Evolutionary conservation across 1,140 invertebrate species (phyloP), one percentile per base, ranked within the genome.

Genomic region (Rhagoletis zephyria): DNA sequence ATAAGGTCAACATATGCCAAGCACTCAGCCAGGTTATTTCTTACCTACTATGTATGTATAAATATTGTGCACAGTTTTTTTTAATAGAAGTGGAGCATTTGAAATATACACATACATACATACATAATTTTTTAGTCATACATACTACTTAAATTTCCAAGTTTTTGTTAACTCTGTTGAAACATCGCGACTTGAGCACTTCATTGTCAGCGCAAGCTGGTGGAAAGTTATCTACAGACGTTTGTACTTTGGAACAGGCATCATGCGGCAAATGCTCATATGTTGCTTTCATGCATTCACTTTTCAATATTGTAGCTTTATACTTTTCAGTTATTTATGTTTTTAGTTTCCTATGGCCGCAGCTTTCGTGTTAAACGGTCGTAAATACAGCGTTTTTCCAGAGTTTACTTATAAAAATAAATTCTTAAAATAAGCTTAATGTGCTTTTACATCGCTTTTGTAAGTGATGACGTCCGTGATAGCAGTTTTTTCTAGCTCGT

Each of bases 1-100:
- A 81, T 81, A 81, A 81, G 74, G 74, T 81, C 74, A 81, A 48
- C 74, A 81, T 81, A 81, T 81, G 74, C 74, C 74, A 81, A 81
- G 74, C 74, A 81, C 16, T 81, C 74, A 81, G 74, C 48, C 74
- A 81, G 51, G 45, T 81, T 81, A 81, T 81, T 30, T 81, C 74
- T 81, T 81, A 59, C 74, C 74, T 59, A 30, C 30, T 30, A 30
- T 30, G 30, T 30, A 30, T 30, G 30, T 30, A 59, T 81, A 81
- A 81, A 81, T 81, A 81, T 56, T 81, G 6, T 7, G n/a, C 48
- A 51, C 2, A 2, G 51, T 16, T 56, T 56, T 48, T 42, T 70
- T 70, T 2, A 14, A 5, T 81, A 81, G 9, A 81, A 81, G 74
- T 81, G 74, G 74, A 10, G 42, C 74, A 81, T 81, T 81, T 81